Evolutionary conservation across 2,113 vertebrate genomes (phyloP).

Genomic region (Clarias magur): DNA sequence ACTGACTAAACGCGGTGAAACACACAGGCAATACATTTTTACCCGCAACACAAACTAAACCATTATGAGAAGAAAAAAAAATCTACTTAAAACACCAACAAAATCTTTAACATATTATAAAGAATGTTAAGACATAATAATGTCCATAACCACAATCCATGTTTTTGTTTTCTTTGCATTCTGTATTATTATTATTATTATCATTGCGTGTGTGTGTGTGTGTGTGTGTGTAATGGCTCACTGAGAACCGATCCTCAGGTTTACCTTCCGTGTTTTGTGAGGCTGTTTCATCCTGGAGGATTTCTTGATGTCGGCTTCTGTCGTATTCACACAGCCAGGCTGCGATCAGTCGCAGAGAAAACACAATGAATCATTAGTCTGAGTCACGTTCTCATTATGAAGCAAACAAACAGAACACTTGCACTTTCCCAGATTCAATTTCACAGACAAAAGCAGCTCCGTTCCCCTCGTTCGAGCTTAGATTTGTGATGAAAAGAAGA

Average conservation of each 20-base stretch:
- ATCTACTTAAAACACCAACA: background rate
- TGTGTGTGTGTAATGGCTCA: background rate
- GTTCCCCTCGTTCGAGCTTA: background rate
- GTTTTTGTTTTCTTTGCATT: background rate
- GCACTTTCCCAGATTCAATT: background rate
- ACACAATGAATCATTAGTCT: background rate
- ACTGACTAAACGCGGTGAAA: slow-evolving; percentile 78
- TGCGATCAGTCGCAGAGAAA: slow-evolving; percentile 55
- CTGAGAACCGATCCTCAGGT: background rate
- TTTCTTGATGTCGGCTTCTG: slow-evolving; percentile 89
- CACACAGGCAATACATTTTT: background rate
- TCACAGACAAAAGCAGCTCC: background rate
- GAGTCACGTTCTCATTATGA: slow-evolving; percentile 28
- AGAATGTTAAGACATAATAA: no score
- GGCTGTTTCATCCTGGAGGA: slow-evolving; percentile 87
- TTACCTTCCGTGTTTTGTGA: slow-evolving; percentile 86
- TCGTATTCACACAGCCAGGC: slow-evolving; percentile 89
- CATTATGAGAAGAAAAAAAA: background rate
- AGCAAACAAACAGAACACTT: slow-evolving; percentile 5
- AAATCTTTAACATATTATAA: background rate
- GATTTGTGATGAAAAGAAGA: background rate
- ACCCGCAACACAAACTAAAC: background rate
- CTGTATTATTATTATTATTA: no score
- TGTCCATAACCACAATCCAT: background rate
- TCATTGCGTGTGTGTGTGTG: background rate